Base-by-base conservation (phyloP, 2,888 invertebrate species). In the Griposia aprilina region DNA sequence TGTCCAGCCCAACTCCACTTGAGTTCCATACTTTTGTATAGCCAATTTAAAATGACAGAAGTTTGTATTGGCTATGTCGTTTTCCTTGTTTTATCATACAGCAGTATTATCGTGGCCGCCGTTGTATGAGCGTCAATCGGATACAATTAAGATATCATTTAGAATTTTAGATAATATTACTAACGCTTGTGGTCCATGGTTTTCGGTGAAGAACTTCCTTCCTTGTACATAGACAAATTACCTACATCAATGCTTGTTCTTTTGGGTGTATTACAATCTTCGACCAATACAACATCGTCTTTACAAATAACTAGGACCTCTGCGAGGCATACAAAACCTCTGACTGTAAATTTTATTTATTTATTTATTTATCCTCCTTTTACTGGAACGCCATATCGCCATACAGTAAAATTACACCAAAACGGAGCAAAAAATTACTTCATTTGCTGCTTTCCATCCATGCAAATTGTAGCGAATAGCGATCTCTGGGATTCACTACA, bases 31-130 rank as follows among this genome's bases (percentile, higher is more conserved):
- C 17, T 45, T 80, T 66, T 66, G 15, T 57, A n/a, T 7, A 57
- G 1, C 30, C 17, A 63, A 52, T 41, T 59, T 26, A 41, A 62
- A 76, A 45, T 36, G 20, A 69, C 63, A 66, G 48, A 70, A 70
- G 8, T 55, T 66, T 20, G 52, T 59, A 66, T 52, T 50, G 15
- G 3, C 6, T 74, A 8, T 1, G 15, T 48, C 2, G 7, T 73
- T 80, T 66, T 79, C 78, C 73, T 79, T n/a, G 41, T 78, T 55
- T 63, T 50, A 65, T 65, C 71, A 8, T 15, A n/a, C 36, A 36
- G 6, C 23, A 48, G 17, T 78, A 50, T 45, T n/a, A 65, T 20
- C 13, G 57, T 45, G n/a, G 8, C 5, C 41, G 41, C 0, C 41
- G 17, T 17, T n/a, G 17, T 26, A 66, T 55, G n/a, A 55, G 23